Percentiles rank a stretch among this genome's conserved stretches.
phyloP scores from a whole-genome alignment of 2,888 invertebrate species.

The Trichopoda pennipes region DNA sequence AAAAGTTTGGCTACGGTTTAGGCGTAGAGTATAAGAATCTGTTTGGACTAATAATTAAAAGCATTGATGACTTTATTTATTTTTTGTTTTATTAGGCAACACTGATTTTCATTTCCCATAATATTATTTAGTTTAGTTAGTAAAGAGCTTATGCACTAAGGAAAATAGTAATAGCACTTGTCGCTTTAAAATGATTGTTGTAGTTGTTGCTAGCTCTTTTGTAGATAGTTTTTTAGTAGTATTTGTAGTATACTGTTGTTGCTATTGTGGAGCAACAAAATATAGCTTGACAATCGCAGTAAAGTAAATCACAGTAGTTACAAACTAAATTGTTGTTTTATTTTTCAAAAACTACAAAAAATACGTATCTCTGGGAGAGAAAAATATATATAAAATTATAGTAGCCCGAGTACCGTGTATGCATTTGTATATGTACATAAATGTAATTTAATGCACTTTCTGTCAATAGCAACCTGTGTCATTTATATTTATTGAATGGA shows the following conservation, averaged over 20 bases:
- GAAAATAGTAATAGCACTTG: constrained; percentile 65
- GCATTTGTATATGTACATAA: background rate
- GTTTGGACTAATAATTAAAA: no score
- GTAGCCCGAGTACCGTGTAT: background rate
- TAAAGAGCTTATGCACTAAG: constrained; percentile 44
- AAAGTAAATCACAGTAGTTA: constrained; percentile 62
- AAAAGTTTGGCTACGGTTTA: no score
- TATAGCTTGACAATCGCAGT: constrained; percentile 53
- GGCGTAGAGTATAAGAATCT: no score
- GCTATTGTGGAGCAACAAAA: constrained; percentile 52
- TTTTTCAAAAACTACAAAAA: constrained; percentile 34
- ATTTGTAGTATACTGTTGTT: constrained; percentile 3
- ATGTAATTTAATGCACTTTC: constrained; percentile 4
- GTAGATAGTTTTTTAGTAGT: constrained; percentile 19
- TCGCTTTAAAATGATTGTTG: constrained; percentile 64
- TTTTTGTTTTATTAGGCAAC: constrained; percentile 19
- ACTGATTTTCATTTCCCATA: constrained; percentile 40
- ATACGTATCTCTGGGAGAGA: constrained; percentile 29
- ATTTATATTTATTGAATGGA: constrained; percentile 1
- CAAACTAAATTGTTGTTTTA: constrained; percentile 47
- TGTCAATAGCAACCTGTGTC: constrained; percentile 39
- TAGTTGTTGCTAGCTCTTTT: constrained; percentile 44
- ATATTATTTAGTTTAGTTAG: constrained; percentile 35
- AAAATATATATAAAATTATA: constrained; percentile 13
- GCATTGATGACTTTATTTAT: background rate